These are phyloP conservation scores for Actinia equina DNA, from an alignment of 64 coral and sea anemone species.

Conservation along the genomic window DNA sequence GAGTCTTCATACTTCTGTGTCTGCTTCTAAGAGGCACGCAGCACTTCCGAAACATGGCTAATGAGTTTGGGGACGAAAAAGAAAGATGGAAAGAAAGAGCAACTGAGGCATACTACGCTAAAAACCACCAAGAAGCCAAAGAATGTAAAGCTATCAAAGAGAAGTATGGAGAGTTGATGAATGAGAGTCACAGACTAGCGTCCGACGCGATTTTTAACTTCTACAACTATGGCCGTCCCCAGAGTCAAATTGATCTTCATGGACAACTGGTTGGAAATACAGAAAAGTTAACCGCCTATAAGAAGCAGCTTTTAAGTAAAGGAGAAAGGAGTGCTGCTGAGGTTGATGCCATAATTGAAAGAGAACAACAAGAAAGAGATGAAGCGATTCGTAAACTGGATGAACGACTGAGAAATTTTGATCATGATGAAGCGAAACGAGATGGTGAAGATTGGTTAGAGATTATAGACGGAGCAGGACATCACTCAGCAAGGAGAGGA, in stretches of 20 bases:
- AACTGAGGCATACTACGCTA: no score
- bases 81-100: conserved; percentile 38
- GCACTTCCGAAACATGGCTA: conserved; percentile 32
- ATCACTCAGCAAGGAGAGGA: conserved; percentile 30
- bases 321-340: neutral
- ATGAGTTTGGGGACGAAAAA: neutral
- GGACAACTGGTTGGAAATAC: conserved; percentile 47
- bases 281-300: neutral
- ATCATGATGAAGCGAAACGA: neutral
- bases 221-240: conserved; percentile 44
- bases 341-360: conserved; percentile 14
- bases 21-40: conserved; percentile 15
- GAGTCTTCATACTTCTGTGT: conserved; percentile 10
- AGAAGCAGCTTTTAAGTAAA: neutral
- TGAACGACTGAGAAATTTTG: conserved; percentile 23
- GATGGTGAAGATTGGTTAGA: conserved; percentile 40
- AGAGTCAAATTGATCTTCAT: conserved; percentile 62
- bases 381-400: conserved; percentile 51
- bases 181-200: conserved; percentile 22
- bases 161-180: neutral
- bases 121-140: no score
- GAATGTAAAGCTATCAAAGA: no score
- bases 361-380: conserved; percentile 25
- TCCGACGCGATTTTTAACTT: conserved; percentile 36
- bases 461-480: conserved; percentile 67